Percentiles rank a stretch among this genome's conserved stretches.
phyloP scores from a whole-genome alignment of 2,888 invertebrate species.

The Alsophila aescularia region DNA sequence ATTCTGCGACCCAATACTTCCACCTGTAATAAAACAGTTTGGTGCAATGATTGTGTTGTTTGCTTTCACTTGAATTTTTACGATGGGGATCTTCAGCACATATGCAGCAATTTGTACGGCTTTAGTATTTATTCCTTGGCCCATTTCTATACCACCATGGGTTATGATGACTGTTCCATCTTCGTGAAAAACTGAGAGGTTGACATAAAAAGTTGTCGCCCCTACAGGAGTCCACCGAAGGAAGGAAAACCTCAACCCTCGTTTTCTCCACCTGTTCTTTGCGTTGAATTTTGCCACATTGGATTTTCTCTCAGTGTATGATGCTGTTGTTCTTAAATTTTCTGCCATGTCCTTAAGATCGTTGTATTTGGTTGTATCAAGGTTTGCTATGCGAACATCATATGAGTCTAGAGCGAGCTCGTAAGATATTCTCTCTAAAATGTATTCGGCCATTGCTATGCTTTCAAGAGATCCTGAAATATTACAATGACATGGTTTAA shows the following conservation, averaged over 20 bases:
- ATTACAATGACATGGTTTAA: not conserved
- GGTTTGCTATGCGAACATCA: constrained; percentile 81
- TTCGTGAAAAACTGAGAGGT: constrained; percentile 86
- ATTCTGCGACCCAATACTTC: constrained; percentile 87
- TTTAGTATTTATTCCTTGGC: constrained; percentile 90
- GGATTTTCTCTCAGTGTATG: constrained; percentile 76
- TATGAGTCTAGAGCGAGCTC: constrained; percentile 81
- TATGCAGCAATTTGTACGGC: constrained; percentile 87
- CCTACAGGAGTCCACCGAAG: constrained; percentile 81
- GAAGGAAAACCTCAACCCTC: constrained; percentile 85
- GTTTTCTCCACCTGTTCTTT: constrained; percentile 89
- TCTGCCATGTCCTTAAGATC: constrained; percentile 74
- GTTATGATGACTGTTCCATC: constrained; percentile 85
- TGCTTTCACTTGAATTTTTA: constrained; percentile 86
- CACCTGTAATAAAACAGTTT: constrained; percentile 87
- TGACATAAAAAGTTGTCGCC: constrained; percentile 63
- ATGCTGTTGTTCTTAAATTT: constrained; percentile 76
- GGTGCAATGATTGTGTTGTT: constrained; percentile 85
- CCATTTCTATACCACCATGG: constrained; percentile 87
- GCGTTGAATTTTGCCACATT: constrained; percentile 82
- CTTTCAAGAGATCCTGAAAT: constrained; percentile 78
- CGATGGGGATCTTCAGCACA: constrained; percentile 85
- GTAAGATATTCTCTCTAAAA: constrained; percentile 86
- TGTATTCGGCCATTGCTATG: constrained; percentile 80
- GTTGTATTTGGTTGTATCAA: constrained; percentile 49